A percentile compares a stretch with the other conserved stretches of the same genome.
Evolutionary conservation across 2,797 vertebrate genomes (phyloP).

Genomic region (Antrozous pallidus): DNA sequence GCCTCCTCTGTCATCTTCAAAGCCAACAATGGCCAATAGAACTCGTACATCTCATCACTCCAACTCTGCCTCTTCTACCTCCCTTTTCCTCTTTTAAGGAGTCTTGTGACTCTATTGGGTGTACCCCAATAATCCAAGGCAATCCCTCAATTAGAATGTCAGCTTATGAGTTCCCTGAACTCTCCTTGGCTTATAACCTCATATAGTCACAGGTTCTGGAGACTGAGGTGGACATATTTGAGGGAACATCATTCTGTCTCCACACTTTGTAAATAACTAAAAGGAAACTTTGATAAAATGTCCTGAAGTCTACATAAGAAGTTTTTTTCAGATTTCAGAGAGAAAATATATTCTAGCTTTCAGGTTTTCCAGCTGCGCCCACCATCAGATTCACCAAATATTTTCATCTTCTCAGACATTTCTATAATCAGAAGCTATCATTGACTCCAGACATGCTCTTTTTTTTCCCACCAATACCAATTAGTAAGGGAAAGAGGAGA

Average conservation of each 20-base stretch:
- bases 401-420: not conserved
- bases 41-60: rapidly evolving
- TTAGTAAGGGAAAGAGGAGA: not conserved
- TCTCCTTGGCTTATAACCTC: not conserved
- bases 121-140: not conserved
- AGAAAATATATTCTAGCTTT: not conserved
- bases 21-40: not conserved
- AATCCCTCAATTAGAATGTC: not conserved
- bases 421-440: not conserved
- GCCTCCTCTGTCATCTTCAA: not conserved
- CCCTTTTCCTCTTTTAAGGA: not conserved
- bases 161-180: not conserved
- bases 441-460: not conserved
- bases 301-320: not conserved
- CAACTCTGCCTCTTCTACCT: not conserved
- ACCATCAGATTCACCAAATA: not conserved
- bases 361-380: not conserved
- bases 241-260: not conserved
- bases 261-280: not conserved
- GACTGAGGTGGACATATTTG: not conserved
- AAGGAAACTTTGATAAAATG: not conserved
- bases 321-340: not conserved
- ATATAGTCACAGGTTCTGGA: not conserved
- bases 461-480: not conserved
- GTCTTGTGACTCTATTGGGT: not conserved